Base-by-base conservation (phyloP, 2,797 vertebrate species). In the Sebastes nivosus region DNA sequence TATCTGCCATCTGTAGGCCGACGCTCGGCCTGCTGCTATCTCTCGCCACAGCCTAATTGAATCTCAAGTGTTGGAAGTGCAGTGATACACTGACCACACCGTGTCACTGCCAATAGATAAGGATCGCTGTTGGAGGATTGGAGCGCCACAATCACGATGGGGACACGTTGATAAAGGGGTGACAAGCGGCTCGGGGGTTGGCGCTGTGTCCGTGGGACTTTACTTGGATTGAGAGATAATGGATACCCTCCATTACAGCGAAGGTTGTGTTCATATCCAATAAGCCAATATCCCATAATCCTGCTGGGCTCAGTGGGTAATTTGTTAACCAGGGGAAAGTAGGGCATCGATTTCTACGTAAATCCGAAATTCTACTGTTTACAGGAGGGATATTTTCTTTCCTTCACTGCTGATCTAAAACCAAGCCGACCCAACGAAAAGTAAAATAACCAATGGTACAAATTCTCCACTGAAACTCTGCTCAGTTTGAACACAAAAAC, bases 31-130 rank as follows among this genome's bases (percentile, higher is more conserved):
- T 1, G 75, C 36, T 36, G 76, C 89, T 91, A 88, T 93, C 92
- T 87, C 88, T 75, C 78, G 58, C 86, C 77, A 18, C 85, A 81
- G 92, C 83, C 90, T 94, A 94, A 95, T 95, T 94, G 91, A 95
- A 94, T 95, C 92, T 87, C 85, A 82, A 90, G 90, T 89, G 93
- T 91, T 93, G 92, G 92, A 79, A 90, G 89, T 87, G 90, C 82
- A 67, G 83, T 66, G 91, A 92, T 91, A 93, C 90, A 89, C 85
- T 80, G 88, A 85, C 91, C 92, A 88, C 91, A 20, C 74, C 68
- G 80, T 92, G 93, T 90, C 93, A 90, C 85, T 73, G 91, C 87
- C 91, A 83, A 77, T 54, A 92, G 94, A 94, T 94, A 94, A 94
- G 92, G 83, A 72, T 63, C 72, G 80, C 84, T 67, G 85, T 7